Evolutionary conservation across 2,113 vertebrate species (phyloP).

Genomic region (Orcinus orca): DNA sequence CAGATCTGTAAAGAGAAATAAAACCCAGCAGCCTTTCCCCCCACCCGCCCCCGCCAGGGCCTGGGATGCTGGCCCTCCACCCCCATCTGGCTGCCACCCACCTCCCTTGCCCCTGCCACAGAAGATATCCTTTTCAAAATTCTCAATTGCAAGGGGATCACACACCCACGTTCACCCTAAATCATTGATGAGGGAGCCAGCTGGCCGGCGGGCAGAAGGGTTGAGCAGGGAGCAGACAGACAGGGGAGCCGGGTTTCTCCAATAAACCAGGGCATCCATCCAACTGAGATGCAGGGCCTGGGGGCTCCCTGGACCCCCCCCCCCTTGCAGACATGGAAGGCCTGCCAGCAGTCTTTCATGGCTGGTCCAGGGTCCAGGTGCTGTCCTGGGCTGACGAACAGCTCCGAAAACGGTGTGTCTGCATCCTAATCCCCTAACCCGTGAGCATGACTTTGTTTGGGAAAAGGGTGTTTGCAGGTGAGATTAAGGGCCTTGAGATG

Average conservation of each 20-base stretch:
- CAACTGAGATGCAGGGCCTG: background rate
- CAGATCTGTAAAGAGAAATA: background rate
- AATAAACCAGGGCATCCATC: background rate
- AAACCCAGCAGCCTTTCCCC: background rate
- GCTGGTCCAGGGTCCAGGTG: background rate
- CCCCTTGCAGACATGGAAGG: background rate
- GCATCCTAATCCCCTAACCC: background rate
- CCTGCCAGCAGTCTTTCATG: too few relatives aligned
- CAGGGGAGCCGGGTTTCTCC: background rate
- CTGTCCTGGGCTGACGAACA: too few relatives aligned
- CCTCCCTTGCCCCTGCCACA: background rate
- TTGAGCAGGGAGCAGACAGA: background rate
- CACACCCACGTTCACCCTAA: background rate
- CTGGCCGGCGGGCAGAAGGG: background rate
- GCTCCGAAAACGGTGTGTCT: too few relatives aligned
- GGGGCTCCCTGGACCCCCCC: background rate
- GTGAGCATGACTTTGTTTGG: too few relatives aligned
- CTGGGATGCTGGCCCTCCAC: background rate
- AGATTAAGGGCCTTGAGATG: background rate
- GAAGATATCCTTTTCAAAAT: slow-evolving; percentile 30
- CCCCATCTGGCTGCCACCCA: background rate
- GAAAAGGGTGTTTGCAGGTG: background rate
- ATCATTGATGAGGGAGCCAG: slow-evolving; percentile 71
- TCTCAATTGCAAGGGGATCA: background rate
- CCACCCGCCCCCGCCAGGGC: background rate